Conservation (phyloP, 2,797 vertebrate species). For the Arrhamphus sclerolepis region DNA sequence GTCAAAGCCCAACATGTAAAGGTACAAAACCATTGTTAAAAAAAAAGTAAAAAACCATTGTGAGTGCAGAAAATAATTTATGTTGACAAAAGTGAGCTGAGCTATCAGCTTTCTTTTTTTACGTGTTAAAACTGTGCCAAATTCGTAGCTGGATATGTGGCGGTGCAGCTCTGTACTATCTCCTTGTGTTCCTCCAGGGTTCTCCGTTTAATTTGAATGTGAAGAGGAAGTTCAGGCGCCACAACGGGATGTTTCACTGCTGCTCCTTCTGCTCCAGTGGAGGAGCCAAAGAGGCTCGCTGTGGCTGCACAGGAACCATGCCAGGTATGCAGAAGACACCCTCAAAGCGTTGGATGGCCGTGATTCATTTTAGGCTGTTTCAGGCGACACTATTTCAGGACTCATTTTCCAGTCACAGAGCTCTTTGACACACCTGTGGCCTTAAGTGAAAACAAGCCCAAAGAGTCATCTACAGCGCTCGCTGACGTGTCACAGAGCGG, state of each 20-base stretch:
- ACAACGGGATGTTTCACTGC: conserved; percentile 90
- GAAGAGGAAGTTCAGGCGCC: conserved; percentile 79
- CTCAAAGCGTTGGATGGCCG: too few relatives aligned
- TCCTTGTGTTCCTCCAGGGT: conserved; percentile 74
- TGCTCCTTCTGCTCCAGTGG: conserved; percentile 94
- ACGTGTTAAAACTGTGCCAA: neutral
- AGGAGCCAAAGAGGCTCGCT: conserved; percentile 88
- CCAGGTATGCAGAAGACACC: conserved; percentile 76
- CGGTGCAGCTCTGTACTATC: neutral
- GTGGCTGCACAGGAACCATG: conserved; percentile 92
- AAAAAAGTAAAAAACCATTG: neutral
- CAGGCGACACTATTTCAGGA: too few relatives aligned
- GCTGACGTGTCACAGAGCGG: too few relatives aligned
- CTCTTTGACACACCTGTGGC: too few relatives aligned
- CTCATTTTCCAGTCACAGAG: too few relatives aligned
- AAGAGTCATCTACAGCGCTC: too few relatives aligned
- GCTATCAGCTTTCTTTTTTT: too few relatives aligned
- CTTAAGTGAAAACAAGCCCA: too few relatives aligned
- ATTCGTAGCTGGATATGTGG: neutral
- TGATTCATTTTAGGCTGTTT: too few relatives aligned
- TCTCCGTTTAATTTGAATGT: conserved; percentile 87
- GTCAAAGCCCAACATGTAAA: conserved; percentile 88
- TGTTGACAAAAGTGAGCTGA: neutral
- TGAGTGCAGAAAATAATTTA: too few relatives aligned
- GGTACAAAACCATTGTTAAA: conserved; percentile 66